phyloP scores from a whole-genome alignment of 2,113 vertebrate genomes.

The Perca flavescens region DNA sequence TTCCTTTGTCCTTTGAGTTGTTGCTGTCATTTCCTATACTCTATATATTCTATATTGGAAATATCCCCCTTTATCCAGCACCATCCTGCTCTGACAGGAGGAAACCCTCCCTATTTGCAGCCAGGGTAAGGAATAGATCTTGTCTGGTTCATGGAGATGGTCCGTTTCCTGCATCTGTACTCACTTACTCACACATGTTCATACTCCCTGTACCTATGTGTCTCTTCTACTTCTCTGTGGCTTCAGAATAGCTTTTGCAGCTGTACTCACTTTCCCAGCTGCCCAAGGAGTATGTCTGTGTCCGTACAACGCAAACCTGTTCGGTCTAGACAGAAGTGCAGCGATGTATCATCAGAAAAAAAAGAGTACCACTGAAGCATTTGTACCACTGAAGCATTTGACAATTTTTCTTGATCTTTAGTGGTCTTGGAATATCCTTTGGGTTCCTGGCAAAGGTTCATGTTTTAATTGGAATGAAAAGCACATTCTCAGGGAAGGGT shows the following conservation, averaged over 20 bases:
- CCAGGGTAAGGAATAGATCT: constrained; percentile 41
- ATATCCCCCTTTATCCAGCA: constrained; percentile 37
- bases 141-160: constrained; percentile 50
- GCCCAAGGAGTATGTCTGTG: constrained; percentile 8
- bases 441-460: background rate
- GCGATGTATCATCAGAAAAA: constrained; percentile 20
- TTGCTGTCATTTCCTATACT: constrained; percentile 46
- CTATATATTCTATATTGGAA: background rate
- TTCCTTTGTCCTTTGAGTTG: constrained; percentile 66
- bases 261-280: constrained; percentile 61
- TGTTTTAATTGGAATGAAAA: background rate
- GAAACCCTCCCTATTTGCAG: constrained; percentile 28
- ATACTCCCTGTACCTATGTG: constrained; percentile 4
- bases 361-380: no score
- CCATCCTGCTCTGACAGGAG: constrained; percentile 38
- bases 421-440: background rate
- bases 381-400: no score
- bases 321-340: background rate
- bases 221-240: constrained; percentile 11
- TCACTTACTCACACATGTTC: constrained; percentile 22
- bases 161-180: constrained; percentile 76
- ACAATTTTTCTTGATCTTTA: background rate
- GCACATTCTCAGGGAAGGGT: background rate
- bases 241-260: constrained; percentile 73
- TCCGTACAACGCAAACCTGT: background rate